Base-by-base conservation (phyloP, 2,113 vertebrate genomes). In the Peromyscus polionotus region DNA sequence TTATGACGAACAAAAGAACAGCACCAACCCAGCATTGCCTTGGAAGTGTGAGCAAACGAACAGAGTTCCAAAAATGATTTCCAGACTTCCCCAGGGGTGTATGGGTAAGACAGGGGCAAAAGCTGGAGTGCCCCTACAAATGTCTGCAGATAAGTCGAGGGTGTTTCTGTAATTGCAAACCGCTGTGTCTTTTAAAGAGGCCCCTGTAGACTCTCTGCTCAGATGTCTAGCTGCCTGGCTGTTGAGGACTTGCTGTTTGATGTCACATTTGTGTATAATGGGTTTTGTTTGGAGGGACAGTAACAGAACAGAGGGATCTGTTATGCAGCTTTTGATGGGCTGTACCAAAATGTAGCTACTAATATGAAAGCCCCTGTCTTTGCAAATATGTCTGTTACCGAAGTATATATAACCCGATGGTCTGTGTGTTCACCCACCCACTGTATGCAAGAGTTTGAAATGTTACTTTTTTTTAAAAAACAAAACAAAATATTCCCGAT, bases 311-410 rank as follows among this genome's bases (percentile, higher is more conserved):
- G 80, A 95, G 93, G 95, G 61, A 3, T 72, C 57, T 95, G 92
- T 81, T 79, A 63, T 72, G 81, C 93, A 97, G 98, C 95, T 96
- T 97, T 88, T 68, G 94, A 94, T 93, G 93, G 63, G 75, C 80
- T 72, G 51, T 59, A 94, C 89, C 75, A 97, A 90, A 95, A 96
- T 85, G 94, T 19, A 90, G 77, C 91, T 96, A 94, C 97, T 97
- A 95, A 86, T 97, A 61, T 94, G 96, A 93, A 97, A 97, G 85
- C 70, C 61, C 85, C 86, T 80, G 19, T 86, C 67, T 98, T 94
- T 95, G 94, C 97, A 93, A 97, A 98, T 97, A 61, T 95, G 95
- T 73, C 80, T 94, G 94, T 94, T 93, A 59, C 88, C 94, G 88
- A 98, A 97, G 20, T 75, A 94, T 45, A 65, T 91, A 48, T 45